Conservation (phyloP, 2,888 invertebrate genomes). For the Clivina fossor region DNA sequence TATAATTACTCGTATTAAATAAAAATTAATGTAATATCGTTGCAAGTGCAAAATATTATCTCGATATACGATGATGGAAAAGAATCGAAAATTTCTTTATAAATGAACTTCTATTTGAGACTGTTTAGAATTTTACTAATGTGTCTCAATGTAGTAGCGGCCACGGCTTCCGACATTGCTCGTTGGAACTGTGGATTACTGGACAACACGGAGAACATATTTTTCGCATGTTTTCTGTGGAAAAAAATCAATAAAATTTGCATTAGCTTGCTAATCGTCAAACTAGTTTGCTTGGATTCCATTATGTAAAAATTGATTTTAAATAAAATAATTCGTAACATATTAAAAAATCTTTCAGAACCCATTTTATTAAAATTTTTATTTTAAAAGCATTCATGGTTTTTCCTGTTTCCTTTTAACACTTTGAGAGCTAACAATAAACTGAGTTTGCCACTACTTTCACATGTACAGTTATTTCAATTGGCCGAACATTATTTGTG, state of each 20-base stretch:
- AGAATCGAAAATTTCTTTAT: conserved; percentile 8
- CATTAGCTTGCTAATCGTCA: neutral
- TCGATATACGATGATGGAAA: conserved; percentile 29
- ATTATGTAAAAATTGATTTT: neutral
- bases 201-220: conserved; percentile 72
- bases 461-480: no score
- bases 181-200: conserved; percentile 75
- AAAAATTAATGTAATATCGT: conserved; percentile 17
- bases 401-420: no score
- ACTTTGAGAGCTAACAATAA: no score
- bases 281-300: no score
- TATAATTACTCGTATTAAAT: conserved; percentile 6
- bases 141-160: conserved; percentile 75
- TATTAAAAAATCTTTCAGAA: no score
- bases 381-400: no score
- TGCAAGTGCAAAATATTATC: conserved; percentile 19
- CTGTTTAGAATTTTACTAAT: conserved; percentile 78
- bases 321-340: neutral
- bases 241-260: conserved; percentile 26
- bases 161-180: conserved; percentile 77
- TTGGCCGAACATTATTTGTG: no score
- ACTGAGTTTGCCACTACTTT: no score
- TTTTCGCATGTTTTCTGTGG: conserved; percentile 71
- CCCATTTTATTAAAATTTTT: no score
- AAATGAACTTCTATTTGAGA: conserved; percentile 49